Percentiles rank a stretch among this genome's conserved stretches.
phyloP scores from a whole-genome alignment of 2,888 invertebrate species.

The Lycaena phlaeas region DNA sequence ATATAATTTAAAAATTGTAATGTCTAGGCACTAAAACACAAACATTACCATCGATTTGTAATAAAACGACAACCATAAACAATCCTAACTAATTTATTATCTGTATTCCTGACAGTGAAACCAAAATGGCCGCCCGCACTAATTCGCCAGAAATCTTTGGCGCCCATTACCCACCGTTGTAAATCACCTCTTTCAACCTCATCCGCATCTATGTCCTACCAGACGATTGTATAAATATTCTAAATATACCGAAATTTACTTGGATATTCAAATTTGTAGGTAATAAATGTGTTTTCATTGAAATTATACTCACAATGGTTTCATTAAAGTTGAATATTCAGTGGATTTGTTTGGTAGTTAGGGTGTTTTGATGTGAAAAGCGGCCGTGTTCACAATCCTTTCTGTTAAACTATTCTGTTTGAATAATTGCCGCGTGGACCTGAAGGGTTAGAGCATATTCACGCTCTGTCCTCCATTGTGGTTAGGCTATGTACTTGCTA shows the following conservation, averaged over 20 bases:
- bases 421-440: conserved; percentile 73
- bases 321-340: conserved; percentile 19
- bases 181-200: conserved; percentile 65
- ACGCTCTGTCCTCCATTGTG: conserved; percentile 61
- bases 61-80: conserved; percentile 4
- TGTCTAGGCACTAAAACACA: no score
- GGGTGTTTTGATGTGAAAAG: conserved; percentile 21
- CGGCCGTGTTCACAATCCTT: conserved; percentile 62
- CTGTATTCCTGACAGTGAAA: conserved; percentile 29
- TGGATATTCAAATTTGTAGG: conserved; percentile 13
- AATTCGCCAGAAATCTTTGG: conserved; percentile 62
- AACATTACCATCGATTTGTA: conserved; percentile 9
- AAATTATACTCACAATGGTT: conserved; percentile 18
- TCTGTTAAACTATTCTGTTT: conserved; percentile 74
- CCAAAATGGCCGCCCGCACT: conserved; percentile 53
- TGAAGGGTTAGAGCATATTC: conserved; percentile 69
- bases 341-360: conserved; percentile 12
- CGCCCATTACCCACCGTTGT: conserved; percentile 41
- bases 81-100: conserved; percentile 19
- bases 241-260: conserved; percentile 63
- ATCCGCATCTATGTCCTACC: conserved; percentile 51
- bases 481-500: conserved; percentile 28
- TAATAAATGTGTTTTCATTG: conserved; percentile 10
- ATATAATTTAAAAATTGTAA: no score
- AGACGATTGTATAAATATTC: conserved; percentile 65